Percentiles rank a stretch among this genome's conserved stretches.
These are phyloP conservation scores for Drosophila punjabiensis DNA, from an alignment of 1,140 invertebrate genomes.

Conservation along the genomic window DNA sequence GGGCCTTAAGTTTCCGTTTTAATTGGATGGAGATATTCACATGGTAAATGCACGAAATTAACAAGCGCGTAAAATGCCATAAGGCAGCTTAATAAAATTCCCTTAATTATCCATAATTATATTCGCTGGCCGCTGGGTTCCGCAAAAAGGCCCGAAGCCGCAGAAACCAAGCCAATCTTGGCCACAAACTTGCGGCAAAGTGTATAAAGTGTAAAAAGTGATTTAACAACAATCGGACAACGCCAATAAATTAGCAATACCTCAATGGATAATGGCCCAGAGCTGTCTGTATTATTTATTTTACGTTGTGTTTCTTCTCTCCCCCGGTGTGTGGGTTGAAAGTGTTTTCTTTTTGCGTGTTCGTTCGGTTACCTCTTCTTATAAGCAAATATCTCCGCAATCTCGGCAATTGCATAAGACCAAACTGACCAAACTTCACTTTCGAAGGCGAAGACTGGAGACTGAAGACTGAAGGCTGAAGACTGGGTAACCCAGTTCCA, in stretches of 20 bases:
- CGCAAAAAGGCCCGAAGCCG: slow-evolving; percentile 45
- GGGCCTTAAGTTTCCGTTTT: slow-evolving; percentile 28
- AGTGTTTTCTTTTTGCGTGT: slow-evolving; percentile 58
- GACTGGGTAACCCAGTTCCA: slow-evolving; percentile 78
- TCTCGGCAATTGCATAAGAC: slow-evolving; percentile 64
- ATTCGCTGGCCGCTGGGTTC: slow-evolving; percentile 60
- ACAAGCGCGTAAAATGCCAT: slow-evolving; percentile 63
- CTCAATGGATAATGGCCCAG: slow-evolving; percentile 63
- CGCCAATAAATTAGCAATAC: slow-evolving; percentile 78
- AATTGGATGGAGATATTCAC: slow-evolving; percentile 47
- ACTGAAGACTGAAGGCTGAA: slow-evolving; percentile 34
- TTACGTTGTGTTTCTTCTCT: slow-evolving; percentile 18
- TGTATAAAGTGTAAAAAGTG: slow-evolving; percentile 69
- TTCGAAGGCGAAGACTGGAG: slow-evolving; percentile 36
- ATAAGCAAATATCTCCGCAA: slow-evolving; percentile 40
- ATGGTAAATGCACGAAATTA: slow-evolving; percentile 51
- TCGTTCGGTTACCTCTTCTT: slow-evolving; percentile 11
- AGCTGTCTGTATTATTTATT: slow-evolving; percentile 67
- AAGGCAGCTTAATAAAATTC: slow-evolving; percentile 60
- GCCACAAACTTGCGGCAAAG: slow-evolving; percentile 44
- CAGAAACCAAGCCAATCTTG: background rate
- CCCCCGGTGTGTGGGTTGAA: slow-evolving; percentile 60
- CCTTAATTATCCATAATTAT: slow-evolving; percentile 70
- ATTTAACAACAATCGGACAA: slow-evolving; percentile 73
- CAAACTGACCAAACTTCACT: slow-evolving; percentile 63